These are phyloP conservation scores for Tanytarsus gracilentus DNA, from an alignment of 2,888 invertebrate genomes.

Conservation along the genomic window DNA sequence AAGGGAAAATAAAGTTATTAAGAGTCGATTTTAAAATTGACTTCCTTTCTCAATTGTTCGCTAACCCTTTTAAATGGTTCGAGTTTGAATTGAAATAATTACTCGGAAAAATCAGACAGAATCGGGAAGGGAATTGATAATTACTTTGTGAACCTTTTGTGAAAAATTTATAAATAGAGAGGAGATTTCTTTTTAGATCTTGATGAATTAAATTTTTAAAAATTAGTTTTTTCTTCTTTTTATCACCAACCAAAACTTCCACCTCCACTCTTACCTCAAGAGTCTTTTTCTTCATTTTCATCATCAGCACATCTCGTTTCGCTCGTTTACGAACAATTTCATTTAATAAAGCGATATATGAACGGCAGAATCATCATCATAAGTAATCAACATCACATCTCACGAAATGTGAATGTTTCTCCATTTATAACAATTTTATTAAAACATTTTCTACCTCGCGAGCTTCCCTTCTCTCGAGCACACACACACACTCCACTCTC, in stretches of 20 bases:
- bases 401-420: background rate
- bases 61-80: background rate
- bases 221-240: too few species aligned
- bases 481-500: background rate
- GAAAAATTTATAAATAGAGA: too few species aligned
- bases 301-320: too few species aligned
- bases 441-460: slow-evolving; percentile 2
- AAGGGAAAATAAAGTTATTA: slow-evolving; percentile 14
- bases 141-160: too few species aligned
- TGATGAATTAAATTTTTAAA: too few species aligned
- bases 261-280: too few species aligned
- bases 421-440: slow-evolving; percentile 12
- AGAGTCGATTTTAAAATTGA: slow-evolving; percentile 14
- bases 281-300: background rate
- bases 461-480: too few species aligned
- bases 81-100: slow-evolving; percentile 5
- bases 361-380: background rate
- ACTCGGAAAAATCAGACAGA: background rate
- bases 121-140: background rate
- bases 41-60: slow-evolving; percentile 6
- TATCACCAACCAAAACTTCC: too few species aligned
- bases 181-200: too few species aligned
- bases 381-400: background rate
- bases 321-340: background rate
- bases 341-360: slow-evolving; percentile 9